Evolutionary conservation across 2,113 vertebrate species (phyloP), one percentile per base, ranked within the genome.

Genomic region (Pagrus major): DNA sequence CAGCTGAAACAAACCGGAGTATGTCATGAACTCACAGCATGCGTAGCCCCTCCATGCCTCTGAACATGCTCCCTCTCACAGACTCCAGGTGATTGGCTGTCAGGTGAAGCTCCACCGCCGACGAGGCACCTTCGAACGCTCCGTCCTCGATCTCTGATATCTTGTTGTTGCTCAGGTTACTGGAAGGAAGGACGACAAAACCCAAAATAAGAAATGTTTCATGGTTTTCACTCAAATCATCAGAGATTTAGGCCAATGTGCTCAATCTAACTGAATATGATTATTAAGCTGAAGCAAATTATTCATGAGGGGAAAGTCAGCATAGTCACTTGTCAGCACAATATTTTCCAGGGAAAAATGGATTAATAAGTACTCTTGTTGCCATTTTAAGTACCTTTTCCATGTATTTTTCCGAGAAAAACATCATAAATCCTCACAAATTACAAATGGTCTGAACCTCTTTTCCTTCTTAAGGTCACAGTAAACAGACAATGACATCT

Each of bases 121-220:
- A 95, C 0, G 94, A 90, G 0, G 96, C 97, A 0, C 98, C 97
- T 20, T 98, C 97, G 0, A 99, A 99, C 0, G 95, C 95, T 2
- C 97, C 96, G 0, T 99, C 98, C 87, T 99, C 98, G 0, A 99
- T 98, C 83, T 99, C 97, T 0, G 96, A 94, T 86, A 99, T 96
- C 86, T 98, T 98, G 91, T 99, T 99, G 94, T 98, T 99, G 94
- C 98, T 99, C 86, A 99, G 92, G 86, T 99, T 99, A 77, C 98
- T 99, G 90, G 27, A 80, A 21, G 8, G 67, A 41, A 56, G 21
- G 4, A 47, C 41, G 25, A 42, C 0, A 6, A 29, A 16, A n/a
- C 7, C 8, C 1, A 12, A 33, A 42, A 65, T 20, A 51, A 31
- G 6, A 39, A 29, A 37, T 6, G 29, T 49, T 59, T 2, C 21